Conservation (phyloP, 2,113 vertebrate species). For the Macrotus californicus region DNA sequence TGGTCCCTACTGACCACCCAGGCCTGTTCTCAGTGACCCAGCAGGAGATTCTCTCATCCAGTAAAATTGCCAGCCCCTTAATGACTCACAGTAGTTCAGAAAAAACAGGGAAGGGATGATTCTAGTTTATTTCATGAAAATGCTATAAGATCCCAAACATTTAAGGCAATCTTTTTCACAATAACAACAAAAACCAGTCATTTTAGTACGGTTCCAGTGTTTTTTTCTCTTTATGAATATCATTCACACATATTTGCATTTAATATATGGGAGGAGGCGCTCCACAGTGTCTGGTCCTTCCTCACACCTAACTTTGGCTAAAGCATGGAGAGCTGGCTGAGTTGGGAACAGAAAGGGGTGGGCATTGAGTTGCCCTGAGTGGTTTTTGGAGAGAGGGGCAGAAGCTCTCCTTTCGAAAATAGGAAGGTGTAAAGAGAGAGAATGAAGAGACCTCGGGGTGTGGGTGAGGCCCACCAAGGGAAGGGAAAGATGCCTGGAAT, state of each 20-base stretch:
- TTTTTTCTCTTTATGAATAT: neutral
- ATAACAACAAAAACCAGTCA: neutral
- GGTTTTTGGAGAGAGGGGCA: neutral
- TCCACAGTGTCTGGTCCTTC: neutral
- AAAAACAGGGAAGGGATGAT: neutral
- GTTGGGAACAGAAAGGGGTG: neutral
- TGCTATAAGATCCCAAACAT: neutral
- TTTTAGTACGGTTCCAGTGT: neutral
- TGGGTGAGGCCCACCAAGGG: neutral
- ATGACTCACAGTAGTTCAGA: neutral
- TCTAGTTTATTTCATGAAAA: neutral
- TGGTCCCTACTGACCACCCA: neutral
- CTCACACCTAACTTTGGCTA: neutral
- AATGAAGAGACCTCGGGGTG: neutral
- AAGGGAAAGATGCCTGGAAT: neutral
- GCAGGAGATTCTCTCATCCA: neutral
- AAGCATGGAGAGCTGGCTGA: neutral
- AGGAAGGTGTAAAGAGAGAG: neutral
- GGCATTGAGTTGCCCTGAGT: neutral
- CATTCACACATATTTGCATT: neutral
- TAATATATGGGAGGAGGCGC: neutral
- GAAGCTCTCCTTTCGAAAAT: neutral
- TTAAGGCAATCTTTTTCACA: neutral
- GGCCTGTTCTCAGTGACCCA: neutral
- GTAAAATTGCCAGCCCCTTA: neutral